Conservation (phyloP, 2,888 invertebrate genomes). For the Elegia similella region DNA sequence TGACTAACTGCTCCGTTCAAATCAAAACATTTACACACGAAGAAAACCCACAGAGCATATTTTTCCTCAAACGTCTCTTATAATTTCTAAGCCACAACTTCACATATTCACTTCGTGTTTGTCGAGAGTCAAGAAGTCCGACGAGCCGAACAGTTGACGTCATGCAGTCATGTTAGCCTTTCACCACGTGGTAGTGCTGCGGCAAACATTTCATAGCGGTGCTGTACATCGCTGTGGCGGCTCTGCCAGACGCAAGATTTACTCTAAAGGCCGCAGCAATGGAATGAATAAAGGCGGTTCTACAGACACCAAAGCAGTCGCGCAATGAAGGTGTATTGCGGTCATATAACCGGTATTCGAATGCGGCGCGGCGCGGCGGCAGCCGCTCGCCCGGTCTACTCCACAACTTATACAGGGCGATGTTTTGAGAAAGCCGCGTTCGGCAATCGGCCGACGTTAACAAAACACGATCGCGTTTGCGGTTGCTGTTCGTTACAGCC, state of each 20-base stretch:
- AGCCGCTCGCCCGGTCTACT: conserved; percentile 65
- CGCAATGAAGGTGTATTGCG: conserved; percentile 71
- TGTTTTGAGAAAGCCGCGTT: conserved; percentile 79
- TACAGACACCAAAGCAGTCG: conserved; percentile 41
- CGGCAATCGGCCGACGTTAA: conserved; percentile 65
- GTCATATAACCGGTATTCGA: conserved; percentile 81
- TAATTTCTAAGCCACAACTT: conserved; percentile 67
- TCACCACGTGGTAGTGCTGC: conserved; percentile 47
- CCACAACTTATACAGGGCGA: conserved; percentile 43
- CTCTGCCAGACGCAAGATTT: conserved; percentile 25
- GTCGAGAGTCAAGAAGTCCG: conserved; percentile 75
- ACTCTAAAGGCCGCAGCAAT: conserved; percentile 44
- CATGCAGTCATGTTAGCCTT: conserved; percentile 70
- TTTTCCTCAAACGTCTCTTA: conserved; percentile 57
- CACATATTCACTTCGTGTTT: conserved; percentile 64
- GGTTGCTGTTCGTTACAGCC: conserved; percentile 55
- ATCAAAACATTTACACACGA: conserved; percentile 9
- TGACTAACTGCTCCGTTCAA: not conserved
- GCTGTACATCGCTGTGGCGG: conserved; percentile 50
- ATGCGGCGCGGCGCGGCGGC: conserved; percentile 51
- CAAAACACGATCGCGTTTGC: conserved; percentile 69
- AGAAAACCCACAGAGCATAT: conserved; percentile 23
- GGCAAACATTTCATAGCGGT: conserved; percentile 32
- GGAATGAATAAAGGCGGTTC: conserved; percentile 42
- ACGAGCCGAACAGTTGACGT: conserved; percentile 79